Conservation (phyloP, 2,888 invertebrate species). For the Campopleginae sp. region DNA sequence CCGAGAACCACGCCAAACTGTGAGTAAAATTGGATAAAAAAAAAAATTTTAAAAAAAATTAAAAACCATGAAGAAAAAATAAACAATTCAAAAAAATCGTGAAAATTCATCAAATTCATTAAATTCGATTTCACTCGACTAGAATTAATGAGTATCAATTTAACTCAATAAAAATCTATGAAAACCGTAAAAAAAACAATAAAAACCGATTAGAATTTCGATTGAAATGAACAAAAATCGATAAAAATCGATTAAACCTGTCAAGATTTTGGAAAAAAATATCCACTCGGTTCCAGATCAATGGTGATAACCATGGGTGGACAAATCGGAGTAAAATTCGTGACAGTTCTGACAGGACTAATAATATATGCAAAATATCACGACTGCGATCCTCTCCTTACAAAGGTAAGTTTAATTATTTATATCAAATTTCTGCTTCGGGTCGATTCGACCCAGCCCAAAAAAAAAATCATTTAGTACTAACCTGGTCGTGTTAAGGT, state of each 20-base stretch:
- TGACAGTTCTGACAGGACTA: constrained; percentile 87
- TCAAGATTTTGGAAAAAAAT: not conserved
- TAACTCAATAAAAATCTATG: too few species aligned
- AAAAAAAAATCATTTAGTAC: not conserved
- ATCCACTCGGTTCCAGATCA: constrained; percentile 75
- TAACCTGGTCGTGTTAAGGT: not conserved
- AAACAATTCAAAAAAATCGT: too few species aligned
- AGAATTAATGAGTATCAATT: too few species aligned
- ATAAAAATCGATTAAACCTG: too few species aligned
- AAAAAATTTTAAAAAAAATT: too few species aligned
- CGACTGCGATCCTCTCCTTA: constrained; percentile 88
- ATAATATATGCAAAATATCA: constrained; percentile 88
- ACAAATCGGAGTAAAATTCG: constrained; percentile 86
- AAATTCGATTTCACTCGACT: too few species aligned
- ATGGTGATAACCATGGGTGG: constrained; percentile 84
- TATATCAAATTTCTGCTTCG: not conserved
- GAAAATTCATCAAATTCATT: too few species aligned
- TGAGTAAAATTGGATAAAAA: constrained; percentile 72
- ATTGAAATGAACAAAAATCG: not conserved
- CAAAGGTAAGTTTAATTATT: constrained; percentile 81
- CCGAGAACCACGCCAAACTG: constrained; percentile 85
- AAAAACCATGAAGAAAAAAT: too few species aligned
- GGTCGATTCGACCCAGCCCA: not conserved
- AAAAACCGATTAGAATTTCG: not conserved
- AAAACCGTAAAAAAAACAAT: too few species aligned